Conservation (phyloP, 2,113 vertebrate species). For the Illadopsis cleaveri region DNA sequence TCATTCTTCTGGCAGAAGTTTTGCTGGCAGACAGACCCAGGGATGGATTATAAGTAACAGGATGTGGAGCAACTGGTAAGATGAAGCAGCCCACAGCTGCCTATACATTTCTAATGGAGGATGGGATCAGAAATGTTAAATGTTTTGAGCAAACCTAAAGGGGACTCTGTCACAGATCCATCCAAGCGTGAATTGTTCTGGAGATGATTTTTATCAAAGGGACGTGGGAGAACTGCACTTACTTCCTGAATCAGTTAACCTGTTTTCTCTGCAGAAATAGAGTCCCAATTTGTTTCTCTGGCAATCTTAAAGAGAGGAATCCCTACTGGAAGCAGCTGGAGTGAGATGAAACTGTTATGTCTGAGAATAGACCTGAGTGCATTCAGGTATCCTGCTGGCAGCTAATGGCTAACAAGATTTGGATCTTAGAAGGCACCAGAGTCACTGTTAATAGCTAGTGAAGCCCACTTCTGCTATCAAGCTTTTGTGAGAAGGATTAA, state of each 20-base stretch:
- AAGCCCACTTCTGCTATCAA: conserved; percentile 13
- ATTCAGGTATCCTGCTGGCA: conserved; percentile 21
- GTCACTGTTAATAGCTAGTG: conserved; percentile 1
- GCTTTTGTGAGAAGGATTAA: conserved; percentile 9
- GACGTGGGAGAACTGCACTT: not conserved
- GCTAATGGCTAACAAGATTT: conserved; percentile 37
- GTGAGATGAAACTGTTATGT: conserved; percentile 6
- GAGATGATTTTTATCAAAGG: conserved; percentile 33
- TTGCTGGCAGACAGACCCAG: conserved; percentile 11
- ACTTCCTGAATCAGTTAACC: conserved; percentile 31
- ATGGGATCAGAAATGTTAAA: conserved; percentile 14
- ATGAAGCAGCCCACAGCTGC: conserved; percentile 20
- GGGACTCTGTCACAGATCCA: conserved; percentile 9
- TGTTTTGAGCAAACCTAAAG: conserved; percentile 11
- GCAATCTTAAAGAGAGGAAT: conserved; percentile 11
- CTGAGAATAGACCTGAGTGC: conserved; percentile 10
- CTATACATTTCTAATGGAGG: not conserved
- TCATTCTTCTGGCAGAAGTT: conserved; percentile 28
- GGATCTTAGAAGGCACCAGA: not conserved
- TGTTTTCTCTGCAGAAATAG: conserved; percentile 18
- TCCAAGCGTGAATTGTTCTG: conserved; percentile 28
- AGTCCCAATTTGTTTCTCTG: conserved; percentile 1
- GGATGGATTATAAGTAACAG: conserved; percentile 8
- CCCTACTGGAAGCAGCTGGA: conserved; percentile 41
- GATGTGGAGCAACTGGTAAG: conserved; percentile 5